Evolutionary conservation across 30 jellyfish, hydroid and myxozoan genomes (phyloP).

Genomic region (Hydra vulgaris): DNA sequence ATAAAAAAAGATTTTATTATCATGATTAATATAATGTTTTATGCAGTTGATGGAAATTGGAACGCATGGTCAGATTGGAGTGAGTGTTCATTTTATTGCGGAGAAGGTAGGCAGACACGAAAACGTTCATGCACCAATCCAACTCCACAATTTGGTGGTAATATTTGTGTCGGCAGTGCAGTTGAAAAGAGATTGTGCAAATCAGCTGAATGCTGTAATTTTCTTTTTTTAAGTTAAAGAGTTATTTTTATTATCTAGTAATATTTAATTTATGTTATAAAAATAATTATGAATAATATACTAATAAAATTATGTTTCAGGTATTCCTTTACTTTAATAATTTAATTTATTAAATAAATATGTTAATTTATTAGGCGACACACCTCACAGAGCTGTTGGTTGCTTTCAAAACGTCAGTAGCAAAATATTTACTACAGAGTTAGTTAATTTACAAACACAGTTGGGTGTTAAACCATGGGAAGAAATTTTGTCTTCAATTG

Average conservation of each 20-base stretch:
- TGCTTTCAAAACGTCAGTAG: constrained; percentile 40
- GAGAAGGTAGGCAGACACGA: constrained; percentile 51
- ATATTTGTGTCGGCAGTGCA: constrained; percentile 55
- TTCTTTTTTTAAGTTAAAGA: background rate
- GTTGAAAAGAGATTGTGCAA: constrained; percentile 45
- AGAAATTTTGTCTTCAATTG: constrained; percentile 51
- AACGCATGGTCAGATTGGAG: constrained; percentile 73
- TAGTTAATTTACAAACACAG: constrained; percentile 45
- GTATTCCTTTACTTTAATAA: background rate
- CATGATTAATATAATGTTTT: background rate
- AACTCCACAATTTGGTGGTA: constrained; percentile 53
- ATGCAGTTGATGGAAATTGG: constrained; percentile 61
- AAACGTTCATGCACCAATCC: constrained; percentile 72
- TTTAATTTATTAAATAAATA: background rate
- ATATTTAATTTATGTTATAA: background rate
- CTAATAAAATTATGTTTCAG: background rate
- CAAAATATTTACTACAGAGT: constrained; percentile 58
- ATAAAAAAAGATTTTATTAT: background rate
- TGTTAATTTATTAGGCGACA: constrained; percentile 8
- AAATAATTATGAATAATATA: background rate
- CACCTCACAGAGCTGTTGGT: constrained; percentile 21
- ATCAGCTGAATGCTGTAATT: constrained; percentile 71
- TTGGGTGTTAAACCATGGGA: constrained; percentile 51
- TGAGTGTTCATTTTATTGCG: constrained; percentile 56
- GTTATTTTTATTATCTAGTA: background rate